Evolutionary conservation across 1,140 invertebrate genomes (phyloP).

Genomic region (Listronotus bonariensis): DNA sequence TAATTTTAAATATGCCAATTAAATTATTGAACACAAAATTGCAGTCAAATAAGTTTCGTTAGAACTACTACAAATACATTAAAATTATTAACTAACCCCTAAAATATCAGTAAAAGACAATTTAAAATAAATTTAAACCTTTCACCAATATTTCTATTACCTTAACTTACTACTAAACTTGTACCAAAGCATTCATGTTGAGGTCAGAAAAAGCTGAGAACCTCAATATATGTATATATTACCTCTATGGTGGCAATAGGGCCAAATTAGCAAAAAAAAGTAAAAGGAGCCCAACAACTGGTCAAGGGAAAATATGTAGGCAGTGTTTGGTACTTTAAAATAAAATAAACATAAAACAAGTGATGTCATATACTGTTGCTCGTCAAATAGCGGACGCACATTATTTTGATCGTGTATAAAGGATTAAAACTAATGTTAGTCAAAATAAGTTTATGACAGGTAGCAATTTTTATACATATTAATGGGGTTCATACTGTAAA

Average conservation of each 20-base stretch:
- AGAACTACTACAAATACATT: constrained; percentile 15
- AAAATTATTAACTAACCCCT: constrained; percentile 9
- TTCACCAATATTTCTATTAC: constrained; percentile 3
- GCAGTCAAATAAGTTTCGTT: constrained; percentile 34
- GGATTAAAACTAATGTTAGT: too few species aligned
- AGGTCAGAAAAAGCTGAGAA: not conserved
- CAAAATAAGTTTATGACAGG: too few species aligned
- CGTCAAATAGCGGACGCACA: too few species aligned
- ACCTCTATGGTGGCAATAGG: constrained; percentile 30
- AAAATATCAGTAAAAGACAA: constrained; percentile 6
- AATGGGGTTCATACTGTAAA: too few species aligned
- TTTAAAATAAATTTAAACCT: not conserved
- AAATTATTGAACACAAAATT: constrained; percentile 42
- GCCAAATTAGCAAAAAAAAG: constrained; percentile 21
- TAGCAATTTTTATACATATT: too few species aligned
- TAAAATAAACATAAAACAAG: too few species aligned
- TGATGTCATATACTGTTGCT: too few species aligned
- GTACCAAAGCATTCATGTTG: constrained; percentile 4
- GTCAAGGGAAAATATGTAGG: too few species aligned
- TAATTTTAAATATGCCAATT: constrained; percentile 32
- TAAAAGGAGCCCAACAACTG: constrained; percentile 1
- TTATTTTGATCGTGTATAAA: too few species aligned
- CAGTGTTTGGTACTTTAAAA: too few species aligned
- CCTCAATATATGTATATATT: constrained; percentile 9
- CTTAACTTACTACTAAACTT: constrained; percentile 19